A percentile compares a stretch with the other conserved stretches of the same genome.
phyloP scores from a whole-genome alignment of 2,797 vertebrate genomes.

The Danio tinwini region DNA sequence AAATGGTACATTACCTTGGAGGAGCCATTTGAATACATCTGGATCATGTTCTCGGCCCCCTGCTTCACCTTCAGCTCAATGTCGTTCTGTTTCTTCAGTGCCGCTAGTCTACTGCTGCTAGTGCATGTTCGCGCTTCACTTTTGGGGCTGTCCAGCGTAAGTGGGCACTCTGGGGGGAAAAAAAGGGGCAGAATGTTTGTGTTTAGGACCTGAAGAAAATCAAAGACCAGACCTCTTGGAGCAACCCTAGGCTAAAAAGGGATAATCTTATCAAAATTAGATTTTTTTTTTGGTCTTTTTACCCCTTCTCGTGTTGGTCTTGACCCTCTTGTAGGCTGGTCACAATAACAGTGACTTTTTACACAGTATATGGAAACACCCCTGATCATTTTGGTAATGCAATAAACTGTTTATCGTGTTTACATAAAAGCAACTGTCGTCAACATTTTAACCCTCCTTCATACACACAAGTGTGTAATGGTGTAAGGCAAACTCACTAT shows the following conservation, averaged over 20 bases:
- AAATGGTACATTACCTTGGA: slow-evolving; percentile 84
- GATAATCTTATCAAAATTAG: background rate
- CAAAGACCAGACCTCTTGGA: background rate
- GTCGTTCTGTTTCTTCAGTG: slow-evolving; percentile 94
- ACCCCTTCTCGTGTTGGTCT: too few relatives aligned
- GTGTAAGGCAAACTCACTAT: too few relatives aligned
- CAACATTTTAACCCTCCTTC: too few relatives aligned
- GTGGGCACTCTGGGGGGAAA: slow-evolving; percentile 85
- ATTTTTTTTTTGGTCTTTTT: too few relatives aligned
- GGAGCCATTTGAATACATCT: slow-evolving; percentile 95
- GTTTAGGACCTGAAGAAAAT: background rate
- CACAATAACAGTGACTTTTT: too few relatives aligned
- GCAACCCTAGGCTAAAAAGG: background rate
- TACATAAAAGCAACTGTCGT: too few relatives aligned
- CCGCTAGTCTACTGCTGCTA: slow-evolving; percentile 88
- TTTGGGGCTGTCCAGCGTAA: slow-evolving; percentile 93
- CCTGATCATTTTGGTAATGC: too few relatives aligned
- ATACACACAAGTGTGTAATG: too few relatives aligned
- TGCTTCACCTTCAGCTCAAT: slow-evolving; percentile 98
- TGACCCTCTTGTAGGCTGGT: too few relatives aligned
- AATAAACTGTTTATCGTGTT: too few relatives aligned
- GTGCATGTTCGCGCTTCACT: slow-evolving; percentile 87
- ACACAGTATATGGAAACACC: too few relatives aligned
- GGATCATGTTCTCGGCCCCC: slow-evolving; percentile 98
- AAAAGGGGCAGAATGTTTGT: slow-evolving; percentile 1